Evolutionary conservation across 2,113 vertebrate species (phyloP).

Genomic region (Pelobates fuscus): DNA sequence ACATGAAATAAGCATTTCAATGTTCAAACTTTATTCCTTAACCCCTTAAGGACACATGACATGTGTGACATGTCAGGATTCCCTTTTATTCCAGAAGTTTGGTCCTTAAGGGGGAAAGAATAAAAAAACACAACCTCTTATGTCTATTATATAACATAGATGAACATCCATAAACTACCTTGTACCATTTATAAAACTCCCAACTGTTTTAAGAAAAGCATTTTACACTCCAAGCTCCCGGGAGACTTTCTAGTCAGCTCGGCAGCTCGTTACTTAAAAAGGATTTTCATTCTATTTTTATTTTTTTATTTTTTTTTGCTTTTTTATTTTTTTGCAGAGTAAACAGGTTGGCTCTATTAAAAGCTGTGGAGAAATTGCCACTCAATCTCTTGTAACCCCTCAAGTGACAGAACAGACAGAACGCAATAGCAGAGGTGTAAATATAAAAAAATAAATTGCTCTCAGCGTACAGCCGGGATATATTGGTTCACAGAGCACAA

Average conservation of each 20-base stretch:
- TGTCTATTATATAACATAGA: neutral
- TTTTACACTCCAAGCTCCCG: slow-evolving; percentile 42
- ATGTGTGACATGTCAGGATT: too few species aligned
- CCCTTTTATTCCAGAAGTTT: too few species aligned
- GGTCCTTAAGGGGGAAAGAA: too few species aligned
- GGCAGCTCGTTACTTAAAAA: slow-evolving; percentile 30
- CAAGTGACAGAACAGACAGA: slow-evolving; percentile 18
- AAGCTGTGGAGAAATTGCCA: slow-evolving; percentile 48
- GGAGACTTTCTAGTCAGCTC: slow-evolving; percentile 46
- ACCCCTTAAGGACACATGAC: too few species aligned
- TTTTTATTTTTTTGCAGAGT: slow-evolving; percentile 22
- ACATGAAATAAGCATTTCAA: too few species aligned
- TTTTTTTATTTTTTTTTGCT: slow-evolving; percentile 43
- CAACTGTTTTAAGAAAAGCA: slow-evolving; percentile 38
- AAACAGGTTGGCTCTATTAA: slow-evolving; percentile 57
- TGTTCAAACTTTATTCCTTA: too few species aligned
- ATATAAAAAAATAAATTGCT: neutral
- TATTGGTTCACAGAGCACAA: neutral
- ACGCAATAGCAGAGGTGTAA: neutral
- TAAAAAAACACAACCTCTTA: neutral
- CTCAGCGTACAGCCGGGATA: neutral
- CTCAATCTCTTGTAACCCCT: slow-evolving; percentile 34
- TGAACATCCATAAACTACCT: neutral
- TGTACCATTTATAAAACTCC: slow-evolving; percentile 16
- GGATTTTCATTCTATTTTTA: slow-evolving; percentile 17